Base-by-base conservation (phyloP, 1,140 invertebrate genomes). In the Limonius californicus region DNA sequence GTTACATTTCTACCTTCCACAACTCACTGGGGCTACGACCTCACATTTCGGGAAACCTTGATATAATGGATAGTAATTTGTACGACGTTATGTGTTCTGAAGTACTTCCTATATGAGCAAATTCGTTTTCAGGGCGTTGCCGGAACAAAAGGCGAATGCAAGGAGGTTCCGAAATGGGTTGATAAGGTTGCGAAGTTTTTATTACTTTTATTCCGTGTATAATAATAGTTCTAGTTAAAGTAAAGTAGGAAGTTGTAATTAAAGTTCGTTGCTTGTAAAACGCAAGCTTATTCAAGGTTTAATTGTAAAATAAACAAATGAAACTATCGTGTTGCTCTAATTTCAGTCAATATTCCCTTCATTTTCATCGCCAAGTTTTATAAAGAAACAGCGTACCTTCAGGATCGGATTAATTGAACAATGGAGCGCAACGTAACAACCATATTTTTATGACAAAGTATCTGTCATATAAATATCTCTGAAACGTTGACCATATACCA, bases 391-490 rank as follows among this genome's bases (percentile, higher is more conserved):
- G 35, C 11, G 23, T 27, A 27, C 23, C 23, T 27, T 9, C 3
- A 27, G 23, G 23, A 9, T 27, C 35, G n/a, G 35, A 7, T 2
- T 39, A 39, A 39, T 39, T 39, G 8, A 39, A 39, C 35, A 39
- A 39, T 39, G 35, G 35, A 39, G n/a, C 45, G 9, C 16, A 21
- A 19, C 8, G 20, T 50, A 50, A 14, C 16, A 50, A 19, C 45
- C n/a, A 18, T 50, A 50, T 19, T 18, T 50, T 16, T 50, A 19
- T 50, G 45, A 50, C 16, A 50, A 50, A 50, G 45, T 18, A 50
- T 50, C 45, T 50, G 45, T 50, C 45, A 50, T 19, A 50, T 50
- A 50, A 50, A 50, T 50, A 50, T 19, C n/a, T 50, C 45, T 19
- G 45, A 11, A 50, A 50, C 45, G 45, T 50, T 50, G 45, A 50